A percentile compares a stretch with the other conserved stretches of the same genome.
Evolutionary conservation across 2,113 vertebrate species (phyloP).

Genomic region (Anser brachyrhynchus): DNA sequence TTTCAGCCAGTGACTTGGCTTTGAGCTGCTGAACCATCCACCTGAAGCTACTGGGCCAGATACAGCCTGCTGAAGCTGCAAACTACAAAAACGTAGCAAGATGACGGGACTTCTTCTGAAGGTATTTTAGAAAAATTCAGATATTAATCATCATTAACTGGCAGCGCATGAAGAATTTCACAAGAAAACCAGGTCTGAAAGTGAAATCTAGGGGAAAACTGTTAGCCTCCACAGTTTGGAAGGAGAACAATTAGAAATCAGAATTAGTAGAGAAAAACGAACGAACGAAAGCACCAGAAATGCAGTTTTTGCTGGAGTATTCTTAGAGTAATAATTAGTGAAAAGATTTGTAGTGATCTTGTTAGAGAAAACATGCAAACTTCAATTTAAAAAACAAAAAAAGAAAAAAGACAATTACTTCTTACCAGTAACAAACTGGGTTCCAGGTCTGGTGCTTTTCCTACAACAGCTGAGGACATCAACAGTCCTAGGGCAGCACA

Average conservation of each 20-base stretch:
- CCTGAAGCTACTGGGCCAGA: neutral
- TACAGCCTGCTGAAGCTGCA: neutral
- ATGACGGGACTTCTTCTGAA: neutral
- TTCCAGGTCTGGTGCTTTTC: slow-evolving; percentile 65
- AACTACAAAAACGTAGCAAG: neutral
- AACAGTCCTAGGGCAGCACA: slow-evolving; percentile 63
- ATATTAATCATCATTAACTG: neutral
- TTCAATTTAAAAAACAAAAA: neutral
- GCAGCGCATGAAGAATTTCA: neutral
- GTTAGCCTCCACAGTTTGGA: neutral
- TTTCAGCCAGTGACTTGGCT: neutral
- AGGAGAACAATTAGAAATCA: neutral
- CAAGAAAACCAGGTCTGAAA: neutral
- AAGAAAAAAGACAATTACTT: neutral
- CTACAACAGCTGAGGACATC: slow-evolving; percentile 66
- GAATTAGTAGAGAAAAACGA: neutral
- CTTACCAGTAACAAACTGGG: slow-evolving; percentile 64
- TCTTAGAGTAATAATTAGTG: neutral
- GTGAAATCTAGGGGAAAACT: neutral
- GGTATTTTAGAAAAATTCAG: neutral
- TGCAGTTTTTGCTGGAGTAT: neutral
- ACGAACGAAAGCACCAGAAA: neutral
- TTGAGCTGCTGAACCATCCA: neutral
- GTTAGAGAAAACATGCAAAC: neutral
- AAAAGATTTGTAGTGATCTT: neutral